These are phyloP conservation scores for Selene dorsalis DNA, from an alignment of 2,797 vertebrate species.

Conservation along the genomic window DNA sequence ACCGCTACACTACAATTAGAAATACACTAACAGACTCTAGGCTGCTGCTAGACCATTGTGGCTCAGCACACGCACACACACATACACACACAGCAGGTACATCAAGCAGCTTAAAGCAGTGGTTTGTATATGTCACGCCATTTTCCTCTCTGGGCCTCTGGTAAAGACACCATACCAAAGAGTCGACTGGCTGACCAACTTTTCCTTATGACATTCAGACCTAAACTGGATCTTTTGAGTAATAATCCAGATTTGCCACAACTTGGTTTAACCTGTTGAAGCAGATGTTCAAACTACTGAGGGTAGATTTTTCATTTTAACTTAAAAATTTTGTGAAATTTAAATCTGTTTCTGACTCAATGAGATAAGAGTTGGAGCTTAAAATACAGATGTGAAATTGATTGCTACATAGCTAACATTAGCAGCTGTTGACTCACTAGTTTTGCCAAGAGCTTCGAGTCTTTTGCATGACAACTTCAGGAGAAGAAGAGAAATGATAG, in stretches of 20 bases:
- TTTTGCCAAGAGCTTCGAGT: no score
- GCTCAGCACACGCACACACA: no score
- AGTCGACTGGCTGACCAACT: not conserved
- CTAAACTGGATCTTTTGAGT: not conserved
- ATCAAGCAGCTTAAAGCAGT: conserved; percentile 2
- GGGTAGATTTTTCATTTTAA: no score
- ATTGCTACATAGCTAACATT: no score
- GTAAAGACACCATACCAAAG: not conserved
- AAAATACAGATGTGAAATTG: no score
- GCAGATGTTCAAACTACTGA: no score
- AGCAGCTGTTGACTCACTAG: no score
- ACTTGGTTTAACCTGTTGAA: not conserved
- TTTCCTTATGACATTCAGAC: not conserved
- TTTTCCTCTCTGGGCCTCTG: not conserved
- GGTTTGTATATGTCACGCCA: not conserved
- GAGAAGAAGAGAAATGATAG: no score
- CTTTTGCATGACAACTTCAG: no score
- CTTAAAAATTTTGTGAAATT: no score
- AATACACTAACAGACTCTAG: conserved; percentile 30
- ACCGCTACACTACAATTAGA: conserved; percentile 43
- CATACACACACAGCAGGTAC: conserved; percentile 21
- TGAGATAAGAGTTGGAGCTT: no score
- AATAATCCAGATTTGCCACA: not conserved
- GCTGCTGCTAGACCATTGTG: conserved; percentile 24
- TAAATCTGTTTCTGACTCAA: no score